Conservation (phyloP, 2,797 vertebrate genomes). For the Propithecus deckenii region DNA sequence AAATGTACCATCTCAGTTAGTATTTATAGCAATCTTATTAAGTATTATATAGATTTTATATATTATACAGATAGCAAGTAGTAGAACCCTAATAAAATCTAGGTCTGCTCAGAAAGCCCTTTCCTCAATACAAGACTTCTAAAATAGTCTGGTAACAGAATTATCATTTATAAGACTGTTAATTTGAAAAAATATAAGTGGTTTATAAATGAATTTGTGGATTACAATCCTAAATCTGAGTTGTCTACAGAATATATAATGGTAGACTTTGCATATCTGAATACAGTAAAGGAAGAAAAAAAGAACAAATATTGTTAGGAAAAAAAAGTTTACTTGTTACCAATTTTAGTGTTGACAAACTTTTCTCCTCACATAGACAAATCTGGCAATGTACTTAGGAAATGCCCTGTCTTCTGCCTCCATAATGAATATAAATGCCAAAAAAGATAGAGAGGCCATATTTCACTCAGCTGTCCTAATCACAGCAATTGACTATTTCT, state of each 20-base stretch:
- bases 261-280: background rate
- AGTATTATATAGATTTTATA: background rate
- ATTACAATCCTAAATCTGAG: constrained; percentile 26
- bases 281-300: background rate
- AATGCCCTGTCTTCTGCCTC: constrained; percentile 13
- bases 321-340: constrained; percentile 37
- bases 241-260: background rate
- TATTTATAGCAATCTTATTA: background rate
- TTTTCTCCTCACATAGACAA: background rate
- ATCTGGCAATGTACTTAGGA: background rate
- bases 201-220: background rate
- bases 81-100: background rate
- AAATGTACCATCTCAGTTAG: constrained; percentile 7
- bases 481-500: background rate
- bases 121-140: background rate
- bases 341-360: constrained; percentile 1
- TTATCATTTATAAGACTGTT: background rate
- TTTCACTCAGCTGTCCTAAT: background rate
- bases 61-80: background rate
- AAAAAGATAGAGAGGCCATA: background rate
- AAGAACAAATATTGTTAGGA: background rate
- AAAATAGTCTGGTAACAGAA: background rate
- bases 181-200: constrained; percentile 14
- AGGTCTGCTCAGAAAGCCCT: constrained; percentile 11
- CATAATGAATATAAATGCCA: background rate